Conservation (phyloP, 2,888 invertebrate genomes). For the Malthinus flaveolus region DNA sequence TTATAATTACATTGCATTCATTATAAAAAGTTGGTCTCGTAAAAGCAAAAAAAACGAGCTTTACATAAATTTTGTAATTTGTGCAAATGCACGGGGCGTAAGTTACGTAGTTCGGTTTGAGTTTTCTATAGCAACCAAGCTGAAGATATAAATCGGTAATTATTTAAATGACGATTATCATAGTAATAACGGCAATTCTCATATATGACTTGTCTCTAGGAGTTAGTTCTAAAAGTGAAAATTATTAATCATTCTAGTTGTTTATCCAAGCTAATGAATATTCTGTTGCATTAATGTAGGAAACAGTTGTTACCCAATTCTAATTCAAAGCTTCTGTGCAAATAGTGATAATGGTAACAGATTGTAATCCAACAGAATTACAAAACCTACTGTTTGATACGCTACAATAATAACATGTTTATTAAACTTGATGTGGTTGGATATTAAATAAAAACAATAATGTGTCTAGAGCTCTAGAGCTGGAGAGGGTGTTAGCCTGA, state of each 20-base stretch:
- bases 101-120: too few relatives aligned
- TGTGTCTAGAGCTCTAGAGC: too few relatives aligned
- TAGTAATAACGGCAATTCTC: not conserved
- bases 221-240: slow-evolving; percentile 22
- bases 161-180: not conserved
- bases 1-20: slow-evolving; percentile 3
- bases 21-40: not conserved
- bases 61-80: too few relatives aligned
- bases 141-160: not conserved
- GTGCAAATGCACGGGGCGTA: too few relatives aligned
- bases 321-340: slow-evolving; percentile 31
- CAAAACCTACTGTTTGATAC: slow-evolving; percentile 28
- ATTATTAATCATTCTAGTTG: slow-evolving; percentile 30
- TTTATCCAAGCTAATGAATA: slow-evolving; percentile 30
- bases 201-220: not conserved
- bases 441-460: too few relatives aligned
- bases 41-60: too few relatives aligned
- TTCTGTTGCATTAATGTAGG: slow-evolving; percentile 29
- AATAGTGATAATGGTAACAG: slow-evolving; percentile 32
- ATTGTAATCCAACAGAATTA: slow-evolving; percentile 31
- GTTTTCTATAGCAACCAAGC: too few relatives aligned
- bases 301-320: slow-evolving; percentile 30
- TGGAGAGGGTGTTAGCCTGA: too few relatives aligned
- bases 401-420: slow-evolving; percentile 22
- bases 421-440: not conserved